phyloP scores from a whole-genome alignment of 2,113 vertebrate genomes.

The Tetraodon nigroviridis region DNA sequence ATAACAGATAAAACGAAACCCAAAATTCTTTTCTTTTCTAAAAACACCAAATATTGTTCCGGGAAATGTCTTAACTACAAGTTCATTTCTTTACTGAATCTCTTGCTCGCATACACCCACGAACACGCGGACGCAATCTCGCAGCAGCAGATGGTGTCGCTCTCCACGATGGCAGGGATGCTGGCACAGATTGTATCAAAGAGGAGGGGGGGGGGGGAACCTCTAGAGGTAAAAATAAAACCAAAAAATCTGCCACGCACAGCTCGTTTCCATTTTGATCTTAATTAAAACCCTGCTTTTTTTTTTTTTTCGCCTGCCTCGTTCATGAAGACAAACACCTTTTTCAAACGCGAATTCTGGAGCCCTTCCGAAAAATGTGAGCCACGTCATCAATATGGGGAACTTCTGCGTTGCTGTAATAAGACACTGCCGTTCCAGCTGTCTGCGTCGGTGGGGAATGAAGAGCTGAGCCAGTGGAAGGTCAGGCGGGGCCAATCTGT shows the following conservation, averaged over 20 bases:
- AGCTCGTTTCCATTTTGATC: conserved; percentile 19
- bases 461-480: conserved; percentile 25
- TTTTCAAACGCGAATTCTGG: not conserved
- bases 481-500: conserved; percentile 40
- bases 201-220: conserved; percentile 5
- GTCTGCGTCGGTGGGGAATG: conserved; percentile 12
- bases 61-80: not conserved
- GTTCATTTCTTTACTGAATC: conserved; percentile 1
- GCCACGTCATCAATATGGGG: not conserved
- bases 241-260: conserved; percentile 12
- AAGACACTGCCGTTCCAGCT: not conserved
- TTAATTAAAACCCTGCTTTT: conserved; percentile 45
- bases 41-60: not conserved
- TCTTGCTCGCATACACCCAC: conserved; percentile 1
- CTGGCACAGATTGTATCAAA: conserved; percentile 34
- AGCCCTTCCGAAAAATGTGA: no score
- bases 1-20: not conserved
- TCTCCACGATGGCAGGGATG: conserved; percentile 37
- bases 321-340: conserved; percentile 18
- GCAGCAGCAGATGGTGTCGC: conserved; percentile 57
- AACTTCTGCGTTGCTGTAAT: no score
- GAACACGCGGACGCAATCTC: conserved; percentile 6
- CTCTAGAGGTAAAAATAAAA: conserved; percentile 24
- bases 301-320: conserved; percentile 25
- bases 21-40: no score